Evolutionary conservation across 2,888 invertebrate genomes (phyloP).

Genomic region (Epinotia bilunana): DNA sequence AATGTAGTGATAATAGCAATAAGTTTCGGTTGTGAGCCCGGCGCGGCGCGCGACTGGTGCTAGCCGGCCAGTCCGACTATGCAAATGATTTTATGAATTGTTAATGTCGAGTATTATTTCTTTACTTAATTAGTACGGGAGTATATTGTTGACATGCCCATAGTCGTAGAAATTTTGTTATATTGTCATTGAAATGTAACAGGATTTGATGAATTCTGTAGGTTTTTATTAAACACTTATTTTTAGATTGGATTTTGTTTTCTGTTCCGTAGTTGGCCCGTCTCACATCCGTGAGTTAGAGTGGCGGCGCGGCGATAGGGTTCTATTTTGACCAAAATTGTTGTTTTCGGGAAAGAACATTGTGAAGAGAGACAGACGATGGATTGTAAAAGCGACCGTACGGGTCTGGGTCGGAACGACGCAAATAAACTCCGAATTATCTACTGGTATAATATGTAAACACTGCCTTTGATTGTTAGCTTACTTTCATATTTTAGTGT

Average conservation of each 20-base stretch:
- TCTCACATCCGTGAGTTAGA: constrained; percentile 9
- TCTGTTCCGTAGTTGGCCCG: constrained; percentile 5
- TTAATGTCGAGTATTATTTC: constrained; percentile 79
- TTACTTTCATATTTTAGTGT: constrained; percentile 67
- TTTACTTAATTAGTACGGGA: constrained; percentile 70
- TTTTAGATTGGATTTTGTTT: constrained; percentile 9
- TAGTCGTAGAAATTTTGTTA: constrained; percentile 74
- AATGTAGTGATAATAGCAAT: constrained; percentile 82
- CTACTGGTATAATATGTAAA: constrained; percentile 50
- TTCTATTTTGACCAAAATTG: not conserved
- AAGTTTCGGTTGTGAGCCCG: constrained; percentile 83
- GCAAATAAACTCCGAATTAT: constrained; percentile 33
- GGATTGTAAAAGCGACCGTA: not conserved
- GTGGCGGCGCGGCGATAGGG: not conserved
- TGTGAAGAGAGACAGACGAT: constrained; percentile 5
- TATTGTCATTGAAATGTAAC: constrained; percentile 84
- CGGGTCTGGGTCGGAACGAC: constrained; percentile 9
- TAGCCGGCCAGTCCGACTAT: constrained; percentile 54
- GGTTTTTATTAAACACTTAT: constrained; percentile 39
- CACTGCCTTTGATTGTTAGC: constrained; percentile 69
- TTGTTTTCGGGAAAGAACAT: not conserved
- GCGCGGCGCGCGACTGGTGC: constrained; percentile 68
- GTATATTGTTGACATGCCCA: constrained; percentile 72
- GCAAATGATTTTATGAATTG: constrained; percentile 76
- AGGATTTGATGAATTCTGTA: constrained; percentile 53